Percentiles rank a stretch among this genome's conserved stretches.
Evolutionary conservation across 2,888 invertebrate genomes (phyloP).

Genomic region (Bellardia bayeri): DNA sequence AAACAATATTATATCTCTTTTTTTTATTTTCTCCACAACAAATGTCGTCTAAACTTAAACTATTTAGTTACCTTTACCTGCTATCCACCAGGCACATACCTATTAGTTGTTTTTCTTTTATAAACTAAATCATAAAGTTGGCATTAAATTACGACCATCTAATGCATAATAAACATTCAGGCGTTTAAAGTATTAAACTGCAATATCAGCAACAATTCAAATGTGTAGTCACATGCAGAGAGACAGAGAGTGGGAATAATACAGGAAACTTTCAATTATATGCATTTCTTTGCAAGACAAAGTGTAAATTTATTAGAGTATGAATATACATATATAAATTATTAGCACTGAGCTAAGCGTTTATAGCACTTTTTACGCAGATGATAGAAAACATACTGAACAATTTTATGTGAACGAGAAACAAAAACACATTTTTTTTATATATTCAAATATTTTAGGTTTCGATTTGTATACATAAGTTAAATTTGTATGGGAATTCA

Average conservation of each 20-base stretch:
- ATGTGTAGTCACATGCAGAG: neutral
- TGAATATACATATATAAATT: slow-evolving; percentile 35
- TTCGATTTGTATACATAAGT: too few relatives aligned
- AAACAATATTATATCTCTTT: too few relatives aligned
- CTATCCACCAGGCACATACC: neutral
- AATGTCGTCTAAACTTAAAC: too few relatives aligned
- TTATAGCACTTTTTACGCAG: too few relatives aligned
- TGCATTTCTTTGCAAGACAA: slow-evolving; percentile 23
- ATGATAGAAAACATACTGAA: too few relatives aligned
- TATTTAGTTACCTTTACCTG: neutral
- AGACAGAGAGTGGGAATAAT: too few relatives aligned
- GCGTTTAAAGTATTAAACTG: slow-evolving; percentile 44
- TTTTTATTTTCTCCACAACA: too few relatives aligned
- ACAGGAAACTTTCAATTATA: slow-evolving; percentile 1
- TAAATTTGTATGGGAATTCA: too few relatives aligned
- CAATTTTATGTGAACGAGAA: too few relatives aligned
- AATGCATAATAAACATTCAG: slow-evolving; percentile 53
- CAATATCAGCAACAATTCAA: slow-evolving; percentile 43
- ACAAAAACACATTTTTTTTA: too few relatives aligned
- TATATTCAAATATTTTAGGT: too few relatives aligned
- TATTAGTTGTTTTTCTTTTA: neutral
- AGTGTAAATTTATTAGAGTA: slow-evolving; percentile 43
- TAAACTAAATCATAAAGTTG: slow-evolving; percentile 44
- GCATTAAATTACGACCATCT: slow-evolving; percentile 41
- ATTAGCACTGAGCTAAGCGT: neutral